Conservation (phyloP, 2,888 invertebrate genomes). For the Abscondita cerata region DNA sequence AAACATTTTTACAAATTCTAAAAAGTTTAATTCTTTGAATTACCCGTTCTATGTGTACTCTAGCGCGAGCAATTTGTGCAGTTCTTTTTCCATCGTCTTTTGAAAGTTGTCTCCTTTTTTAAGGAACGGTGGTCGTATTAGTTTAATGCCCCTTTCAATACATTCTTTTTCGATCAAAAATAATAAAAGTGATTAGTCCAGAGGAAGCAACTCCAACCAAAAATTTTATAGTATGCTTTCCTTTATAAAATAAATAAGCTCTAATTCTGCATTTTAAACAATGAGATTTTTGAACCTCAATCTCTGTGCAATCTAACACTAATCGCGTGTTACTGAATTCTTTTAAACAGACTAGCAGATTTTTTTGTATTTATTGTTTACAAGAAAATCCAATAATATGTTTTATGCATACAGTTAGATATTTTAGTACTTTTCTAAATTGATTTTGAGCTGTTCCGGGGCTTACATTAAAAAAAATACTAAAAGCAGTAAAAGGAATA, state of each 20-base stretch:
- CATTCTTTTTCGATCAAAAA: background rate
- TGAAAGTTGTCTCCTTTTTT: background rate
- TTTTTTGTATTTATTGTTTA: background rate
- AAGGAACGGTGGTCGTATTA: constrained; percentile 4
- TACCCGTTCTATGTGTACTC: constrained; percentile 19
- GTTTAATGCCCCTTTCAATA: background rate
- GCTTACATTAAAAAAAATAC: no score
- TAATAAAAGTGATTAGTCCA: background rate
- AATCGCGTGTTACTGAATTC: no score
- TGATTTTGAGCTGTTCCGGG: no score
- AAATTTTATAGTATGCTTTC: background rate
- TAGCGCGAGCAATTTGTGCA: constrained; percentile 10
- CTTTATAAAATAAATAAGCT: background rate
- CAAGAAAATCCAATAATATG: background rate
- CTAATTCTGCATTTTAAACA: constrained; percentile 1
- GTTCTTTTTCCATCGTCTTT: constrained; percentile 9
- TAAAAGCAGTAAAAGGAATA: no score
- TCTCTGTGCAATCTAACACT: background rate
- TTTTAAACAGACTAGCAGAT: background rate
- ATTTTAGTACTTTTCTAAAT: no score
- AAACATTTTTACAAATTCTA: background rate
- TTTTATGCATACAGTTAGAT: background rate
- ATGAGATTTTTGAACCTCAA: background rate
- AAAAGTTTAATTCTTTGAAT: constrained; percentile 16
- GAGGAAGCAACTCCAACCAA: background rate